These are phyloP conservation scores for Ischnura elegans DNA, from an alignment of 2,888 invertebrate genomes.

Conservation along the genomic window DNA sequence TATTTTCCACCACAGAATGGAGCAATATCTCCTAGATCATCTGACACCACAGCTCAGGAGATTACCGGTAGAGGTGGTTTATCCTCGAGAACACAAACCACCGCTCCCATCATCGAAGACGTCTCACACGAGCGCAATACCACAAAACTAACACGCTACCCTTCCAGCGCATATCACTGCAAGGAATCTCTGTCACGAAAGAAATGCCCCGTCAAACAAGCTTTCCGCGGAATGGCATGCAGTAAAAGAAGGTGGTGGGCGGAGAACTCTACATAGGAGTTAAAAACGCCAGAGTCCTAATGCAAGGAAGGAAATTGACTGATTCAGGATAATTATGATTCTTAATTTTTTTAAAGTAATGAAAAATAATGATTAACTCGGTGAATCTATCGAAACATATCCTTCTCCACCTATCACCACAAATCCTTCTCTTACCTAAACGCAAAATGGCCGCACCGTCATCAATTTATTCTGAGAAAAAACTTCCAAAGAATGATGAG, in stretches of 20 bases:
- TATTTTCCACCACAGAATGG: neutral
- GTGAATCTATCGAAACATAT: too few relatives aligned
- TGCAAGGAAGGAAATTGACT: neutral
- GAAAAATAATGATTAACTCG: neutral
- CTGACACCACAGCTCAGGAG: neutral
- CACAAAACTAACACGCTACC: slow-evolving; percentile 26
- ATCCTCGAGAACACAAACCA: neutral
- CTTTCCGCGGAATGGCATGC: neutral
- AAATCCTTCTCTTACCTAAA: too few relatives aligned
- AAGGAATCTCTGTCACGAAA: neutral
- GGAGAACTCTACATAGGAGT: neutral
- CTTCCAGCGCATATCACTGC: neutral
- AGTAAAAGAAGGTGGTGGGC: neutral
- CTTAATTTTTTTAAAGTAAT: neutral
- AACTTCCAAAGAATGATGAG: too few relatives aligned
- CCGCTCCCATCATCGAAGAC: neutral
- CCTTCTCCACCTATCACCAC: too few relatives aligned
- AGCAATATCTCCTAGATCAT: neutral
- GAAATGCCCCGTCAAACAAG: slow-evolving; percentile 6
- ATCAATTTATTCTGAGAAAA: too few relatives aligned
- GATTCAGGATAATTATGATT: neutral
- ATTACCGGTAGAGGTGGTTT: neutral
- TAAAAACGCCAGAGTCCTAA: neutral
- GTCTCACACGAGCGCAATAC: slow-evolving; percentile 35
- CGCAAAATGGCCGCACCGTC: too few relatives aligned